Base-by-base conservation (phyloP, 2,113 vertebrate species). In the Mus pahari region DNA sequence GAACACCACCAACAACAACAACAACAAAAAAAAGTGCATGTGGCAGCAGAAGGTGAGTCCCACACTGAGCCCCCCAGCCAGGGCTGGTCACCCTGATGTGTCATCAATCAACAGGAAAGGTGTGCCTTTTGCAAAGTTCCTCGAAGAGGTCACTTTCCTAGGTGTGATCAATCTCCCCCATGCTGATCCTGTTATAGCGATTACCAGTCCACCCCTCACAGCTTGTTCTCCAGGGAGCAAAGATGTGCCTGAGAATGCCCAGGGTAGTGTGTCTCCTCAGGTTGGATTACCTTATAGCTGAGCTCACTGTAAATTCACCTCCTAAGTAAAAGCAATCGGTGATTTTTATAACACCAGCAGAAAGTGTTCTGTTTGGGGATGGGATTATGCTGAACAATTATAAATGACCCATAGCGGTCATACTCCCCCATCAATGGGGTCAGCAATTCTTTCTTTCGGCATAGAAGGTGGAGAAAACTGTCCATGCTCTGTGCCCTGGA, bases 41-140 rank as follows among this genome's bases (percentile, higher is more conserved):
- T 94, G 86, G 75, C 50, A 66, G 92, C 88, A 83, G 86, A 97
- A 95, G 86, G 94, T 89, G 93, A 95, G 94, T 79, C 42, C 89
- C 96, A 94, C 79, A 97, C 94, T 77, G 82, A 74, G 90, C 86
- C 88, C 84, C 83, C 83, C 94, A 97, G 31, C 92, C 92, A 94
- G 97, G 79, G 83, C 73, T 89, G 90, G 94, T 95, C 95, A 97
- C 96, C 97, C 94, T 91, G 95, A 96, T 87, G 97, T 93, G 96
- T 94, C 95, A 97, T 97, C 97, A 97, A 97, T 98, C 97, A 97
- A 96, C 96, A 93, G 78, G 83, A 97, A 97, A 98, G 97, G 97
- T 95, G 91, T 93, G 96, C 94, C 92, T 97, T 93, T 96, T 95
- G 79, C 94, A 92, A 92, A 96, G 86, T 75, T 83, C 77, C 89